These are phyloP conservation scores for Neolamprologus modestus DNA, from an alignment of 2,113 vertebrate genomes.

Conservation along the genomic window DNA sequence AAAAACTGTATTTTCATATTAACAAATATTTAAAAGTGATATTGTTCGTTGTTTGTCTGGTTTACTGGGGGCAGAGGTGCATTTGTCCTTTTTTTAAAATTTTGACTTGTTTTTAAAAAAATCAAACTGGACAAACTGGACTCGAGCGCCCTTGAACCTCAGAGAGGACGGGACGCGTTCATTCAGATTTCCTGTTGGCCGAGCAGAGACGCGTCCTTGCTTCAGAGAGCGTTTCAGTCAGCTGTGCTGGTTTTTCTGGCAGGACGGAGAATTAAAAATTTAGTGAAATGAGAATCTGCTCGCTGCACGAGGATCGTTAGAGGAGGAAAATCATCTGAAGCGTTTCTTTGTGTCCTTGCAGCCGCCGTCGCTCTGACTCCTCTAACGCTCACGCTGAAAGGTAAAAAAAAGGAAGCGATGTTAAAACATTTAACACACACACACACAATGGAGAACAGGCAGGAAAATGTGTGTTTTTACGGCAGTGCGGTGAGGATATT, in stretches of 20 bases:
- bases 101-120: background rate
- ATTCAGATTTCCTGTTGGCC: background rate
- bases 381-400: background rate
- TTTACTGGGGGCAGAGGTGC: background rate
- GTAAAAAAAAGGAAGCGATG: background rate
- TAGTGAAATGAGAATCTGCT: background rate
- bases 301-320: background rate
- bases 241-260: background rate
- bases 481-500: background rate
- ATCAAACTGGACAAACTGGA: background rate
- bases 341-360: background rate
- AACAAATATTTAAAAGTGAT: background rate
- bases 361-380: background rate
- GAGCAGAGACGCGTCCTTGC: background rate
- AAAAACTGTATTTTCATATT: background rate
- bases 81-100: background rate
- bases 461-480: background rate
- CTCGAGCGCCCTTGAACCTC: rapidly evolving
- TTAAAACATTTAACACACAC: background rate
- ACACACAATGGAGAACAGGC: background rate
- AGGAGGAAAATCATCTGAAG: background rate
- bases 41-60: background rate
- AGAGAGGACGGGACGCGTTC: background rate
- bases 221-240: background rate
- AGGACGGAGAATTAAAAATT: background rate